Base-by-base conservation (phyloP, 2,113 vertebrate species). In the Anguilla japonica region DNA sequence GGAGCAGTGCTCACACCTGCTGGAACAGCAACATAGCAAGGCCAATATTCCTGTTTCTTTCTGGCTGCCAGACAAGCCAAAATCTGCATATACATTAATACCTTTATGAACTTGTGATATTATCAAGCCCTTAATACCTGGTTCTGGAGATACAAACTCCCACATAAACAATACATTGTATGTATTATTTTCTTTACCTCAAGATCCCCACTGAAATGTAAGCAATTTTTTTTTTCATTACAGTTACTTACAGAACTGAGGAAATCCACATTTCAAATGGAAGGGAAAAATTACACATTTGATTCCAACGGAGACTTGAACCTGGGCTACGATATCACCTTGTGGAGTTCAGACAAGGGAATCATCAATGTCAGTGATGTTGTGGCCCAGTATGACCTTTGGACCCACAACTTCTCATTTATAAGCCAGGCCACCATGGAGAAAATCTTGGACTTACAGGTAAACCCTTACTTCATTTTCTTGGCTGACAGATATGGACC, bases 261-360 rank as follows among this genome's bases (percentile, higher is more conserved):
- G 93, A 94, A 86, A 26, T 82, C 95, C 60, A 87, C 85, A 67
- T 90, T 98, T 83, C 91, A 89, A 53, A 88, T 94, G 0, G 75
- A 88, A 71, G 92, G 67, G 0, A 91, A 92, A 53, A 92, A 83
- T 56, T 95, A 97, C 85, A 93, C 85, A 41, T 98, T 98, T 89
- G 94, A 98, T 89, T 78, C 88, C 6, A 92, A 86, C 0, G 97
- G 97, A 80, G 96, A 97, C 88, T 91, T 97, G 84, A 97, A 95
- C 67, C 93, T 92, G 84, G 96, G 94, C 67, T 98, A 98, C 0
- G 93, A 98, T 34, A 88, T 98, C 39, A 90, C 92, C 0, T 85
- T 97, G 85, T 98, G 97, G 97, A 95, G 95, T 83, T 93, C 95
- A 80, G 80, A 91, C 0, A 67, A 90, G 0, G 93, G 92, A 41